Conservation (phyloP, 2,888 invertebrate genomes). For the Drosophila falleni region DNA sequence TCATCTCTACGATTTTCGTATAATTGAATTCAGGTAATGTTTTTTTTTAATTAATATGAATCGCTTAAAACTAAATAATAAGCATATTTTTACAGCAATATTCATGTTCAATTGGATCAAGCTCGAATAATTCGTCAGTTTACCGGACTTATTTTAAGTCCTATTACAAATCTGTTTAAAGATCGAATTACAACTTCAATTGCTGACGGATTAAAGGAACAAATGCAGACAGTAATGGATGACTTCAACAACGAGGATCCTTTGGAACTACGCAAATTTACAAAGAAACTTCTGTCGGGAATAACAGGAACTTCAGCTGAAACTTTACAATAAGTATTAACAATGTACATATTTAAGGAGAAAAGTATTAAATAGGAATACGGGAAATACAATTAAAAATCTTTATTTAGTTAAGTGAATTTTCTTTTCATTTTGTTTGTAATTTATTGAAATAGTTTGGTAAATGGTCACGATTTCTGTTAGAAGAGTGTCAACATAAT, state of each 20-base stretch:
- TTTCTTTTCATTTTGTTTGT: too few species aligned
- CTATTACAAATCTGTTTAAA: conserved; percentile 84
- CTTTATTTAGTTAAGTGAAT: background rate
- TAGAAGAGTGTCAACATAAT: too few species aligned
- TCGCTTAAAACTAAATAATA: background rate
- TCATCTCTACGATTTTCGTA: conserved; percentile 82
- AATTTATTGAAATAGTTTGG: too few species aligned
- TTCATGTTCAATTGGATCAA: conserved; percentile 83
- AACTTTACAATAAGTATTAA: conserved; percentile 1
- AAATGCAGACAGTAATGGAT: conserved; percentile 83
- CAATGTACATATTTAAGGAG: background rate
- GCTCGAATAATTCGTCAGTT: conserved; percentile 80
- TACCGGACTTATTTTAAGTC: conserved; percentile 83
- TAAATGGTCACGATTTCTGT: too few species aligned
- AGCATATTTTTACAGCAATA: conserved; percentile 70
- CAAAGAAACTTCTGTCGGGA: conserved; percentile 80
- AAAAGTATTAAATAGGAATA: conserved; percentile 1
- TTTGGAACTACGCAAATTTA: conserved; percentile 80
- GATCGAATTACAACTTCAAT: conserved; percentile 84
- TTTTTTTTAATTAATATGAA: background rate
- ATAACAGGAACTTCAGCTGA: conserved; percentile 64
- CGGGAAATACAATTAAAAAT: background rate
- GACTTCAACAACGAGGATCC: conserved; percentile 84
- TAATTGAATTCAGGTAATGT: conserved; percentile 81
- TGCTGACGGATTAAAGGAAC: conserved; percentile 83